Evolutionary conservation across 2,113 vertebrate species (phyloP), one percentile per base, ranked within the genome.

Genomic region (Bubo scandiacus): DNA sequence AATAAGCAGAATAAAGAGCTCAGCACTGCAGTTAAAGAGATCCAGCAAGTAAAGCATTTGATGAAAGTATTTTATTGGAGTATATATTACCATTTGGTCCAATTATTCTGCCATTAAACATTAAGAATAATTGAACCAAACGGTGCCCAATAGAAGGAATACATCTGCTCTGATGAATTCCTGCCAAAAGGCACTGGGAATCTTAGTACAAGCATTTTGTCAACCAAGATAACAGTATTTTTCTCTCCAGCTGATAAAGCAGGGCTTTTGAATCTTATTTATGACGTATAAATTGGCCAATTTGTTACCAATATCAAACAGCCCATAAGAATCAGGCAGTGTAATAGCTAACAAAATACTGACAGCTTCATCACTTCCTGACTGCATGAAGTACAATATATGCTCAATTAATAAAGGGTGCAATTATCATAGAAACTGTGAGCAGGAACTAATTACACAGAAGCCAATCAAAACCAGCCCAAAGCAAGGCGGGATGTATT

Each of bases 101-200:
- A 97, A 96, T 97, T 94, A 98, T 96, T 88, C 91, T 96, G 89
- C 86, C 93, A 90, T 96, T 98, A 96, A 97, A 95, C 90, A 96
- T 94, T 97, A 96, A 95, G 75, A 97, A 97, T 92, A 90, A 96
- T 97, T 96, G 97, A 97, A 94, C 81, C 90, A 96, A 97, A 96
- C 95, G 80, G 85, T 94, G 86, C 91, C 66, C 85, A 75, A 94
- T 92, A 97, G 93, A 96, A 97, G 93, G 62, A 95, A 68, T 96
- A 79, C 85, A 94, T 97, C 95, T 97, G 96, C 73, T 94, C 40
- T 92, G 85, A 97, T 96, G 90, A 96, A 74, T 94, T 94, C 85
- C 87, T 95, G 96, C 94, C 95, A 97, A 87, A 96, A 96, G 92
- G 81, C 92, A 94, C 91, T 61, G 68, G 54, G 51, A 83, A 77